A percentile compares a stretch with the other conserved stretches of the same genome.
These are phyloP conservation scores for Ochropleura leucogaster DNA, from an alignment of 2,888 invertebrate genomes.

Conservation along the genomic window DNA sequence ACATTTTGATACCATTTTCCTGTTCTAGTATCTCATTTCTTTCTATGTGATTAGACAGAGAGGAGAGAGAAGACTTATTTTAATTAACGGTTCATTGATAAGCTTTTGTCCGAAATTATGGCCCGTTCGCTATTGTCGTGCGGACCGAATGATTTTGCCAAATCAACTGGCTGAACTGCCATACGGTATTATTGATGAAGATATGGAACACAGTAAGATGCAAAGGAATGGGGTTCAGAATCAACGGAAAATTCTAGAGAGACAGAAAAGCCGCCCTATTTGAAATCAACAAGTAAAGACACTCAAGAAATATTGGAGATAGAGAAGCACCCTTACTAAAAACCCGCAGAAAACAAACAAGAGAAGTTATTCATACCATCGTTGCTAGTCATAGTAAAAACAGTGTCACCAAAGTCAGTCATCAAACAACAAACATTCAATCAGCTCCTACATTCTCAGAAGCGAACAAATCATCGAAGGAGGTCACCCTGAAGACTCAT, in stretches of 20 bases:
- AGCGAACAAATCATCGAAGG: conserved; percentile 47
- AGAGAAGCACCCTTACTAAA: neutral
- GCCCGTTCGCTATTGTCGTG: conserved; percentile 46
- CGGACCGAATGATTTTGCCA: conserved; percentile 31
- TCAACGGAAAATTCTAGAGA: neutral
- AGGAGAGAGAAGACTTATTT: conserved; percentile 31
- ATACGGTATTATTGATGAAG: neutral
- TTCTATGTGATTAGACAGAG: conserved; percentile 34
- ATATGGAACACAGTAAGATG: neutral
- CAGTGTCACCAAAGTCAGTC: conserved; percentile 5
- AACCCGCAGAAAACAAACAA: neutral
- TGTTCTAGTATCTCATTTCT: conserved; percentile 51
- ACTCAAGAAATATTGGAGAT: neutral
- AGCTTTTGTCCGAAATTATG: conserved; percentile 38
- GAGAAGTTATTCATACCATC: neutral
- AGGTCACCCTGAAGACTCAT: conserved; percentile 62
- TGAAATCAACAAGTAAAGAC: neutral
- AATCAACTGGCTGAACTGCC: conserved; percentile 23
- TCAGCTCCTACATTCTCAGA: conserved; percentile 54
- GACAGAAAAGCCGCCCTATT: neutral
- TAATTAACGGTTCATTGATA: conserved; percentile 58
- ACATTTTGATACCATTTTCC: conserved; percentile 58
- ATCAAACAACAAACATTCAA: conserved; percentile 27
- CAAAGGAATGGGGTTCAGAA: neutral
- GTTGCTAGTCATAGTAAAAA: neutral